Evolutionary conservation across 2,113 vertebrate species (phyloP).

Genomic region (Neomonachus schauinslandi): DNA sequence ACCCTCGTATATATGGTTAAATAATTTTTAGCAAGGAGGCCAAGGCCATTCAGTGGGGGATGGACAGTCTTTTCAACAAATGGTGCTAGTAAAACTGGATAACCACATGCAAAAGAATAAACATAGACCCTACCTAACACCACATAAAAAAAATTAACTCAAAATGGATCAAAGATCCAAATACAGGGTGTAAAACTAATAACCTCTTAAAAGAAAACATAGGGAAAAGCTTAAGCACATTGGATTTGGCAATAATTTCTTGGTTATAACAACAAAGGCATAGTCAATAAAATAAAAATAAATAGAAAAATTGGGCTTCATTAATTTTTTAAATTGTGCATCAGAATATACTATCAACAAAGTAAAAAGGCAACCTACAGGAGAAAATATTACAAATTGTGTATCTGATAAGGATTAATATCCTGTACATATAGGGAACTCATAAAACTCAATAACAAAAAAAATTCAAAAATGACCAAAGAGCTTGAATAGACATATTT

Average conservation of each 20-base stretch:
- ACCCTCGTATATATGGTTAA: not conserved
- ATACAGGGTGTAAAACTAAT: not conserved
- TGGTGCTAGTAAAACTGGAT: not conserved
- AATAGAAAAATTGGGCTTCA: not conserved
- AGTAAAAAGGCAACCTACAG: not conserved
- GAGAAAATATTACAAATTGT: not conserved
- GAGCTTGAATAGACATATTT: not conserved
- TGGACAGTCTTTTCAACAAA: not conserved
- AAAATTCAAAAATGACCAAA: not conserved
- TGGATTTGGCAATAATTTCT: not conserved
- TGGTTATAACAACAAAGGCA: not conserved
- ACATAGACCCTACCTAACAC: not conserved
- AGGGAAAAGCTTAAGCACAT: not conserved
- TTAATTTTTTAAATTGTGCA: not conserved
- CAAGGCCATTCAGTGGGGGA: not conserved
- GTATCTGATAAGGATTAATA: not conserved
- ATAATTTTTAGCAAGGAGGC: not conserved
- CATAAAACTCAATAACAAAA: not conserved
- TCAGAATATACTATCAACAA: not conserved
- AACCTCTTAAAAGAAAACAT: not conserved
- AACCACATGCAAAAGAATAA: not conserved
- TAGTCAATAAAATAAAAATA: not conserved
- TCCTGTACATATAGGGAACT: not conserved
- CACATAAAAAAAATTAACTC: not conserved
- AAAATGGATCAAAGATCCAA: not conserved